These are phyloP conservation scores for Pollenia angustigena DNA, from an alignment of 2,888 invertebrate species.

Conservation along the genomic window DNA sequence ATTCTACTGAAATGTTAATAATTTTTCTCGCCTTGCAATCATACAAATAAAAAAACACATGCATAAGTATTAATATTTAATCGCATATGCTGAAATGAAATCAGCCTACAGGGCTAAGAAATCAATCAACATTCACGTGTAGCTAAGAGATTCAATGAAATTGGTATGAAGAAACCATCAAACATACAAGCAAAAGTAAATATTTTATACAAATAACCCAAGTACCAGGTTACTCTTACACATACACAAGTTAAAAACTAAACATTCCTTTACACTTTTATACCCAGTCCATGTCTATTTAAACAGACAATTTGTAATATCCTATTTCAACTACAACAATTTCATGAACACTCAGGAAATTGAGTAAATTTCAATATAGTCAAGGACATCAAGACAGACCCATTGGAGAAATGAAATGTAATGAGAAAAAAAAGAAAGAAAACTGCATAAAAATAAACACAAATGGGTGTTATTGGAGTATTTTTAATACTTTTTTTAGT, in stretches of 20 bases:
- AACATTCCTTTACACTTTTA: background rate
- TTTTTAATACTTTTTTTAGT: background rate
- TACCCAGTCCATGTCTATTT: constrained; percentile 33
- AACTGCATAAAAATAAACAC: background rate
- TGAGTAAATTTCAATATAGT: constrained; percentile 68
- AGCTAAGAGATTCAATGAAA: constrained; percentile 7
- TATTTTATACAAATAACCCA: background rate
- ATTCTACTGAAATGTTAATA: too few species aligned
- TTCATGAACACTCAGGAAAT: constrained; percentile 72
- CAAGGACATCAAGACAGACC: constrained; percentile 64
- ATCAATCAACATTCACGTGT: constrained; percentile 7
- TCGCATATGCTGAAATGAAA: constrained; percentile 23
- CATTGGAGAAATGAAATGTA: constrained; percentile 24
- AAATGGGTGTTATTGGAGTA: background rate
- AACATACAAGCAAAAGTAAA: background rate
- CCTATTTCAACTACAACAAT: constrained; percentile 59
- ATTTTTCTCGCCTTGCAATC: too few species aligned
- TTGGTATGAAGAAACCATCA: background rate
- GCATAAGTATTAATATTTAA: background rate
- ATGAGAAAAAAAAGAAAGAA: background rate
- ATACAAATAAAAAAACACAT: background rate
- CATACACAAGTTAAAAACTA: too few species aligned
- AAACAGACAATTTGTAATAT: constrained; percentile 69
- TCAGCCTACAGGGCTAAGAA: constrained; percentile 6
- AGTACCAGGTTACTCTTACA: too few species aligned